phyloP scores from a whole-genome alignment of 2,797 vertebrate genomes.

The Pristis pectinata region DNA sequence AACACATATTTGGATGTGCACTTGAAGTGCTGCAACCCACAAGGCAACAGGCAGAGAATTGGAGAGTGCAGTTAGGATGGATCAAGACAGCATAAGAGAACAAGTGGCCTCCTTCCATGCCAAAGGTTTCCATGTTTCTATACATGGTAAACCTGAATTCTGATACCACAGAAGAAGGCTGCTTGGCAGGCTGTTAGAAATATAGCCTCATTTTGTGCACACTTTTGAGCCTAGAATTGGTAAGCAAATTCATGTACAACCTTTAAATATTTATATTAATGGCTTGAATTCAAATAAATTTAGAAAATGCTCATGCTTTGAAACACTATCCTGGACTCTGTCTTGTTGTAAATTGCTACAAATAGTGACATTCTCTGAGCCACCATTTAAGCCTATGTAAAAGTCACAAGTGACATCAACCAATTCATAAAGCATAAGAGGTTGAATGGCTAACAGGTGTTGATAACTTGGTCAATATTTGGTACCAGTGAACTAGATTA shows the following conservation, averaged over 20 bases:
- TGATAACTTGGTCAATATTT: not conserved
- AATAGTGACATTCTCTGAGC: not conserved
- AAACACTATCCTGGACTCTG: not conserved
- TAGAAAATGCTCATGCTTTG: not conserved
- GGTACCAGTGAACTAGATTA: not conserved
- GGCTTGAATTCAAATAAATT: not conserved
- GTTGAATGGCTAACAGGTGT: not conserved
- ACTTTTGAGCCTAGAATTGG: not conserved
- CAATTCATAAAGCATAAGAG: not conserved
- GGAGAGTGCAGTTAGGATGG: too few relatives aligned
- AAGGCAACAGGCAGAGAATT: too few relatives aligned
- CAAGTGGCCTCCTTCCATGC: too few relatives aligned
- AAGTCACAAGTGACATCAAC: not conserved
- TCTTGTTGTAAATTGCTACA: not conserved
- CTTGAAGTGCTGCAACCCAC: too few relatives aligned
- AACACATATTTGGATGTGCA: too few relatives aligned
- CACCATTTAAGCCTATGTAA: not conserved
- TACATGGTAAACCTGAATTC: not conserved
- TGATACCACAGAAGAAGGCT: not conserved
- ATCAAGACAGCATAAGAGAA: too few relatives aligned
- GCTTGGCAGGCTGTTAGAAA: not conserved
- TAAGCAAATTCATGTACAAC: too few relatives aligned
- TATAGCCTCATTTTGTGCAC: not conserved
- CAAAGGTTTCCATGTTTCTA: too few relatives aligned
- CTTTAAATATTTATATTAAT: too few relatives aligned